Evolutionary conservation across 2,797 vertebrate genomes (phyloP).

Genomic region (Tokudaia muenninki): DNA sequence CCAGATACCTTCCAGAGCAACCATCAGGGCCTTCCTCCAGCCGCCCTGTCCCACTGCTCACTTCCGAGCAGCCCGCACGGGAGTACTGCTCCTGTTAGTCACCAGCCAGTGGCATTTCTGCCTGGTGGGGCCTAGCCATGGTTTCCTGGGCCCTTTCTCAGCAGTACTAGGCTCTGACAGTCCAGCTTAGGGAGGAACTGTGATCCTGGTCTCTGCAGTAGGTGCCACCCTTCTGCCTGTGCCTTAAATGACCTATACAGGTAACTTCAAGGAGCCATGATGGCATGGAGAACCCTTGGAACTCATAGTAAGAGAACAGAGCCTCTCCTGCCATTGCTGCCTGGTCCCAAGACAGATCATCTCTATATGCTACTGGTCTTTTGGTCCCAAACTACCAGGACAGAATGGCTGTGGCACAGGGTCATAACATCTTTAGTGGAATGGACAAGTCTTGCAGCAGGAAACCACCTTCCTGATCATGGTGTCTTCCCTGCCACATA

Average conservation of each 20-base stretch:
- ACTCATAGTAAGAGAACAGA: background rate
- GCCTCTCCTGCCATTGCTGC: background rate
- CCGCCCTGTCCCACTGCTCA: background rate
- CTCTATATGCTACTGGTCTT: background rate
- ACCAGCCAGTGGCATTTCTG: background rate
- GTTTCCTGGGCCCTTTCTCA: background rate
- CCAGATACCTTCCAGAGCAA: background rate
- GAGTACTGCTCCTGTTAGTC: background rate
- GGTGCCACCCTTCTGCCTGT: background rate
- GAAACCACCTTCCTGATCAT: background rate
- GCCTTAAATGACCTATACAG: background rate
- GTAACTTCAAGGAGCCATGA: background rate
- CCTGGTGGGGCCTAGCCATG: background rate
- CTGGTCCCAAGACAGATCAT: background rate
- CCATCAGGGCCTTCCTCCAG: background rate
- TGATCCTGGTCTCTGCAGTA: background rate
- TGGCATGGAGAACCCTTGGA: background rate
- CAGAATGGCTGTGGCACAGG: background rate
- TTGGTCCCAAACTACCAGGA: background rate
- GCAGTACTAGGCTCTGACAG: background rate
- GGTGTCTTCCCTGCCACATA: background rate
- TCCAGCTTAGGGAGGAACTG: background rate
- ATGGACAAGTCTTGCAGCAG: background rate
- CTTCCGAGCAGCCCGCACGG: background rate
- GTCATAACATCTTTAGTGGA: background rate